phyloP scores from a whole-genome alignment of 2,888 invertebrate genomes.

The Sinotaia quadrata region DNA sequence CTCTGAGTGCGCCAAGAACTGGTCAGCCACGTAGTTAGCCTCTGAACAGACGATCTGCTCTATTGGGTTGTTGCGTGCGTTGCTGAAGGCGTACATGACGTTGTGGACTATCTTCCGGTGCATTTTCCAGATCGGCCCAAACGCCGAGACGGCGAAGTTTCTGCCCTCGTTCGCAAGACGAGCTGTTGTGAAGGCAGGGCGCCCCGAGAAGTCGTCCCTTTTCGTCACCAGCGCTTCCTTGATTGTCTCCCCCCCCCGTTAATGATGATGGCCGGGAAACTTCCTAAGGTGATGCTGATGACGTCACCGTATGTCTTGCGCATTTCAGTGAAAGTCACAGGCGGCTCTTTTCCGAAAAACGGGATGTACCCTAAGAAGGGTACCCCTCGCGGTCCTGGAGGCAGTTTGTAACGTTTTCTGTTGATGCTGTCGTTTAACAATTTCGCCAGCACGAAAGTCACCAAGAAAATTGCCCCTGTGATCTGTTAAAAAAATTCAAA shows the following conservation, averaged over 20 bases:
- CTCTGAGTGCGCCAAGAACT: constrained; percentile 6
- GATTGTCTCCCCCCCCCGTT: constrained; percentile 38
- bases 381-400: constrained; percentile 41
- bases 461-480: not conserved
- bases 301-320: constrained; percentile 43
- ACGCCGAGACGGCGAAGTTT: constrained; percentile 23
- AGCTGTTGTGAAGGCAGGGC: constrained; percentile 38
- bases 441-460: constrained; percentile 8
- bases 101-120: constrained; percentile 43
- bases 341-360: constrained; percentile 37
- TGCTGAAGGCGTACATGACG: constrained; percentile 36
- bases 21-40: constrained; percentile 18
- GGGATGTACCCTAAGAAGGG: constrained; percentile 47
- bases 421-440: not conserved
- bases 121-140: constrained; percentile 35
- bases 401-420: constrained; percentile 18
- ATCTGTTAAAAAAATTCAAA: not conserved
- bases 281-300: constrained; percentile 42
- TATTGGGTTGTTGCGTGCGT: constrained; percentile 27
- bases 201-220: constrained; percentile 36
- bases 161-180: constrained; percentile 22
- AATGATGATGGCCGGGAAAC: constrained; percentile 41
- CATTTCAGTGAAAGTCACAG: constrained; percentile 35
- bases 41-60: constrained; percentile 33
- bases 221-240: constrained; percentile 29